Conservation (phyloP, 2,113 vertebrate genomes). For the Odontophorus gujanensis region DNA sequence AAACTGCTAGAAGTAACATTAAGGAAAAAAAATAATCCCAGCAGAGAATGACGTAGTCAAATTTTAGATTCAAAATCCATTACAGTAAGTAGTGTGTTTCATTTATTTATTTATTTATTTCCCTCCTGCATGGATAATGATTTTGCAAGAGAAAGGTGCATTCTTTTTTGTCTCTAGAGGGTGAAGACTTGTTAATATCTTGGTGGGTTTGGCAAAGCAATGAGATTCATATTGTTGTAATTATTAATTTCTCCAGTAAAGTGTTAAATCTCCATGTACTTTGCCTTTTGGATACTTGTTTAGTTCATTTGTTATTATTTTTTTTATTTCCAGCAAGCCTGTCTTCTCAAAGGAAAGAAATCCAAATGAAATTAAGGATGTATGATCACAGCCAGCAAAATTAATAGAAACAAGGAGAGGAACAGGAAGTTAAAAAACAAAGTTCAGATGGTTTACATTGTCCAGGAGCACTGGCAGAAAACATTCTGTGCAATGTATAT, state of each 20-base stretch:
- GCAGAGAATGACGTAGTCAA: neutral
- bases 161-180: constrained; percentile 44
- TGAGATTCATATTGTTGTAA: constrained; percentile 56
- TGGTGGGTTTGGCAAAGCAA: constrained; percentile 41
- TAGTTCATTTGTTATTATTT: neutral
- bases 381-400: constrained; percentile 18
- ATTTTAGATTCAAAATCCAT: neutral
- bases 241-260: constrained; percentile 65
- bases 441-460: neutral
- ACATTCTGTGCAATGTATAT: neutral
- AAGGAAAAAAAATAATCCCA: neutral
- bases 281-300: constrained; percentile 36
- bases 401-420: neutral
- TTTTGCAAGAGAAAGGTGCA: neutral
- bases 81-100: neutral
- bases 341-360: constrained; percentile 30
- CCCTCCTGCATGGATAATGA: neutral
- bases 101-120: neutral
- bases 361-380: constrained; percentile 42
- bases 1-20: neutral
- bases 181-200: constrained; percentile 57
- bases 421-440: neutral
- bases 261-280: constrained; percentile 56
- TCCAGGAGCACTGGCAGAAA: neutral
- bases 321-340: neutral